A percentile compares a stretch with the other conserved stretches of the same genome.
Conservation (phyloP, 2,888 invertebrate genomes). For the Marronus borbonicus region DNA sequence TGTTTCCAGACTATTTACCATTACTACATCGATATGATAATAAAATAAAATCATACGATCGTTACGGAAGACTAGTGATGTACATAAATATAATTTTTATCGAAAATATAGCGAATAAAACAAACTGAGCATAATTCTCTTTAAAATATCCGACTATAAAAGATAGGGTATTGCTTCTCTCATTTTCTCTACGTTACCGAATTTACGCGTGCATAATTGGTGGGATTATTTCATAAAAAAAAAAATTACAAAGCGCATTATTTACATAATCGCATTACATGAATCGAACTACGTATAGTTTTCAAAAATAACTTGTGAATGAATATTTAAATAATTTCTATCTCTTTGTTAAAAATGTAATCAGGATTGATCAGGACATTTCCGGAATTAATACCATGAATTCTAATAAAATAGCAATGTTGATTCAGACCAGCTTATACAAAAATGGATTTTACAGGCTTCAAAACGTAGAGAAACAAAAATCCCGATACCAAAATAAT, state of each 20-base stretch:
- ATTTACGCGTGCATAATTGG: neutral
- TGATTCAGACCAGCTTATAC: too few species aligned
- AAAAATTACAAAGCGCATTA: neutral
- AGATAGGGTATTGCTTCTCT: neutral
- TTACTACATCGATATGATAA: slow-evolving; percentile 1
- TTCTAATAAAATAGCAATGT: too few species aligned
- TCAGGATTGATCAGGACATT: too few species aligned
- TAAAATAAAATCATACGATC: neutral
- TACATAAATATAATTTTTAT: neutral
- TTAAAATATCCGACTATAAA: neutral
- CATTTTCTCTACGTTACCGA: neutral
- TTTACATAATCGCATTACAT: neutral
- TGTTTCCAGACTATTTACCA: slow-evolving; percentile 18
- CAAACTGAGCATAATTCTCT: neutral
- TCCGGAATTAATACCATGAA: too few species aligned
- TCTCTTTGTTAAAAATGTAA: too few species aligned
- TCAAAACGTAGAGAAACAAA: too few species aligned
- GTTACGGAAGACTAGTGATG: neutral
- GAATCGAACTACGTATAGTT: neutral
- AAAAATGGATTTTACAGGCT: too few species aligned
- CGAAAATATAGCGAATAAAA: neutral
- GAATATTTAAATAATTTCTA: neutral
- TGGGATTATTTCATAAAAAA: neutral
- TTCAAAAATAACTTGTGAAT: neutral
- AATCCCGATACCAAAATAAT: too few species aligned